Percentiles rank a stretch among this genome's conserved stretches.
Evolutionary conservation across 2,888 invertebrate species (phyloP).

Genomic region (Eupeodes latifasciatus): DNA sequence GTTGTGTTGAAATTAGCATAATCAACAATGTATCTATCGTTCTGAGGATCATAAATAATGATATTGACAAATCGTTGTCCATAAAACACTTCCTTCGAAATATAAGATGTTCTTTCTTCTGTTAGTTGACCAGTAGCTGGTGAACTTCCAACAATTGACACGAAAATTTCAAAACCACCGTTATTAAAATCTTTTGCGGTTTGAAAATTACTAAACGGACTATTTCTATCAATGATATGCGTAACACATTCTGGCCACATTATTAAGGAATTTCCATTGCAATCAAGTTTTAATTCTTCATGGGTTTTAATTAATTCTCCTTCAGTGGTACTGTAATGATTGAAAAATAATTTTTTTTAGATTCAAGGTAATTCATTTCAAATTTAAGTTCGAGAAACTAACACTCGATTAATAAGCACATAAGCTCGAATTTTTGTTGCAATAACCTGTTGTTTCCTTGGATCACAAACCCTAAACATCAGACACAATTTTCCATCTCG

Average conservation of each 20-base stretch:
- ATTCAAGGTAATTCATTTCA: neutral
- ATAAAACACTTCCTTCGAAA: slow-evolving; percentile 93
- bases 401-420: slow-evolving; percentile 82
- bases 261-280: slow-evolving; percentile 87
- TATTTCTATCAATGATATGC: slow-evolving; percentile 90
- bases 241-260: slow-evolving; percentile 95
- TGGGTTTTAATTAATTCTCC: slow-evolving; percentile 91
- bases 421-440: slow-evolving; percentile 90
- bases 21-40: slow-evolving; percentile 86
- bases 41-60: slow-evolving; percentile 85
- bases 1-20: slow-evolving; percentile 83
- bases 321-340: slow-evolving; percentile 84
- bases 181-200: slow-evolving; percentile 90
- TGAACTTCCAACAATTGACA: slow-evolving; percentile 92
- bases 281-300: slow-evolving; percentile 88
- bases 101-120: slow-evolving; percentile 90
- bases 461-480: slow-evolving; percentile 92
- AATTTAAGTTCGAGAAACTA: neutral
- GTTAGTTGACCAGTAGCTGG: slow-evolving; percentile 90
- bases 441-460: slow-evolving; percentile 90
- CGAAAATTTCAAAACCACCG: slow-evolving; percentile 91
- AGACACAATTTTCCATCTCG: slow-evolving; percentile 91
- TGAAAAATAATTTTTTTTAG: neutral
- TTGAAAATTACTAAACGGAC: slow-evolving; percentile 92
- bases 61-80: slow-evolving; percentile 91